Evolutionary conservation across 2,888 invertebrate genomes (phyloP).

Genomic region (Loripinus fragilis): DNA sequence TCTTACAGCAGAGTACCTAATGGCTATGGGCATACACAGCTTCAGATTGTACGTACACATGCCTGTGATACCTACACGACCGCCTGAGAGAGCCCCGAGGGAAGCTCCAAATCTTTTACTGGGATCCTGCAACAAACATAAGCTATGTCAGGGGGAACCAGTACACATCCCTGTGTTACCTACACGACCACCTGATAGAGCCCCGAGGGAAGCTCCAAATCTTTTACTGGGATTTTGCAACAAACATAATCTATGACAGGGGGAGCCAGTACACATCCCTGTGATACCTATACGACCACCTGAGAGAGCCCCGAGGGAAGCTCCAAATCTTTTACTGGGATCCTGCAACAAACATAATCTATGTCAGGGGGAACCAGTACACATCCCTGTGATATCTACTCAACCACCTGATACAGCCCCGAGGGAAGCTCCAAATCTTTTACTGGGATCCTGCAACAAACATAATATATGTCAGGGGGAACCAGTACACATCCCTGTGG

Average conservation of each 20-base stretch:
- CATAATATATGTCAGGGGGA: too few species aligned
- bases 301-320: too few species aligned
- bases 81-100: conserved; percentile 93
- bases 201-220: conserved; percentile 92
- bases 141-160: too few species aligned
- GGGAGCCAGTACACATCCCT: too few species aligned
- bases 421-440: conserved; percentile 91
- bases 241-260: too few species aligned
- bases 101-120: conserved; percentile 92
- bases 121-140: conserved; percentile 86
- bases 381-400: conserved; percentile 89
- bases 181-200: conserved; percentile 93
- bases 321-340: too few species aligned
- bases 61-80: conserved; percentile 90
- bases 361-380: too few species aligned
- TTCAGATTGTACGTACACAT: conserved; percentile 86
- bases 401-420: conserved; percentile 94
- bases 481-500: too few species aligned
- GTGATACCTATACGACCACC: too few species aligned
- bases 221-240: conserved; percentile 90
- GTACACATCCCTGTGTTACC: conserved; percentile 88
- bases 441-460: conserved; percentile 88
- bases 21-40: conserved; percentile 91
- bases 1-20: conserved; percentile 93
- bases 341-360: too few species aligned